Conservation (phyloP, 1,140 invertebrate species). For the Brachionus calyciflorus region DNA sequence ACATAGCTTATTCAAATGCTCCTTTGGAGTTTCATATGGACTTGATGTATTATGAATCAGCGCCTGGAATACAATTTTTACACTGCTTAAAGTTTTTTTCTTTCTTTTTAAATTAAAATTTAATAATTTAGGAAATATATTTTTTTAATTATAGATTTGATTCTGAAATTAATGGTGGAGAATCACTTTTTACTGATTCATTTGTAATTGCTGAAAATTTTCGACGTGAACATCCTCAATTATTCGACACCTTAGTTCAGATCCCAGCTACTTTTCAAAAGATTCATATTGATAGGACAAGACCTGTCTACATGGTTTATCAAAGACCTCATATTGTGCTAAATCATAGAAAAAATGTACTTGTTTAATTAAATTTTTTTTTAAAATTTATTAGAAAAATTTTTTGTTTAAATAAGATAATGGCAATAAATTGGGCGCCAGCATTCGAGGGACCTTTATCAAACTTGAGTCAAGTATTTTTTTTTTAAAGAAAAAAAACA, state of each 20-base stretch:
- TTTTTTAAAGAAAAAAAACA: no score
- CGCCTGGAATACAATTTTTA: constrained; percentile 57
- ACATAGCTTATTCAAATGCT: constrained; percentile 55
- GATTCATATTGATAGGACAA: not conserved
- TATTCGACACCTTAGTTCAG: constrained; percentile 51
- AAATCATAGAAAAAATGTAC: constrained; percentile 52
- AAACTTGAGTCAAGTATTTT: constrained; percentile 50
- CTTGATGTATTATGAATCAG: constrained; percentile 57
- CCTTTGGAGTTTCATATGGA: constrained; percentile 56
- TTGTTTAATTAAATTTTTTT: not conserved
- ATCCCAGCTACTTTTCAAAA: constrained; percentile 58
- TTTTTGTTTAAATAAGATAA: constrained; percentile 49
- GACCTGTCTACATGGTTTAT: constrained; percentile 54
- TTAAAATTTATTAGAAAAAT: not conserved
- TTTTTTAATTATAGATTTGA: constrained; percentile 52
- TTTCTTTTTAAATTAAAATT: not conserved
- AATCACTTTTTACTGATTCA: constrained; percentile 53
- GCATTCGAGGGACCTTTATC: constrained; percentile 55
- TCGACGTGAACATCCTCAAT: constrained; percentile 50
- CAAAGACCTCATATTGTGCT: constrained; percentile 54
- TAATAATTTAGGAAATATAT: not conserved
- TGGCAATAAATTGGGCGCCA: constrained; percentile 55
- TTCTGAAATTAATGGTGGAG: constrained; percentile 54
- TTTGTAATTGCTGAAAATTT: constrained; percentile 54
- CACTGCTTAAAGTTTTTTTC: constrained; percentile 54